These are phyloP conservation scores for Papilio aristodemus DNA, from an alignment of 1,140 invertebrate genomes.

Conservation along the genomic window DNA sequence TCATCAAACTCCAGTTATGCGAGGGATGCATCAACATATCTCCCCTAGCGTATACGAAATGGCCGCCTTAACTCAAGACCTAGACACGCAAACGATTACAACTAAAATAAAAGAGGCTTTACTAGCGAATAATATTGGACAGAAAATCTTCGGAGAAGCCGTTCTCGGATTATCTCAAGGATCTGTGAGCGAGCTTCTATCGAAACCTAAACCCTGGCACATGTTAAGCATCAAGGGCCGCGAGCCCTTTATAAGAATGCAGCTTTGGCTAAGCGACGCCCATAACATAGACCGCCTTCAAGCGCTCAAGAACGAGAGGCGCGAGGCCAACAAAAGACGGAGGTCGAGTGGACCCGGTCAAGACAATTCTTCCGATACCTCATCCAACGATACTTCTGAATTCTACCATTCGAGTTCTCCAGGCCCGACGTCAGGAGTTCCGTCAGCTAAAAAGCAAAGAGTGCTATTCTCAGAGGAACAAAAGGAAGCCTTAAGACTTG, in stretches of 20 bases:
- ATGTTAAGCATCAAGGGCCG: constrained; percentile 99
- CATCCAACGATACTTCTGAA: constrained; percentile 92
- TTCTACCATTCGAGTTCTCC: constrained; percentile 93
- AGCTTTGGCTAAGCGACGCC: constrained; percentile 96
- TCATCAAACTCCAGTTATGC: constrained; percentile 84
- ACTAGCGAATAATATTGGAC: constrained; percentile 97
- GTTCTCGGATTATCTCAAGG: constrained; percentile 97
- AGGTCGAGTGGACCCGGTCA: constrained; percentile 89
- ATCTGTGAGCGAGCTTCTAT: constrained; percentile 97
- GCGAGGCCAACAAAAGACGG: constrained; percentile 93
- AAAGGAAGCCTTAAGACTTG: constrained; percentile 96
- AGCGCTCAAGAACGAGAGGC: constrained; percentile 92
- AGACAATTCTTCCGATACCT: constrained; percentile 92
- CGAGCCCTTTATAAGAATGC: constrained; percentile 99
- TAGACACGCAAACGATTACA: constrained; percentile 97
- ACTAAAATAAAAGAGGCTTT: constrained; percentile 98
- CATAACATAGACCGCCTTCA: constrained; percentile 95
- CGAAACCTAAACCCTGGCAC: constrained; percentile 99
- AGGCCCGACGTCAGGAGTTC: constrained; percentile 84
- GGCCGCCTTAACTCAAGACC: constrained; percentile 96
- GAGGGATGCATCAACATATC: constrained; percentile 88
- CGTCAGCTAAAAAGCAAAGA: constrained; percentile 93
- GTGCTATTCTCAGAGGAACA: constrained; percentile 99
- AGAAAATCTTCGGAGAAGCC: constrained; percentile 98
- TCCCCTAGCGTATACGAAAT: constrained; percentile 96